phyloP scores from a whole-genome alignment of 2,797 vertebrate species.

The Choloepus didactylus region DNA sequence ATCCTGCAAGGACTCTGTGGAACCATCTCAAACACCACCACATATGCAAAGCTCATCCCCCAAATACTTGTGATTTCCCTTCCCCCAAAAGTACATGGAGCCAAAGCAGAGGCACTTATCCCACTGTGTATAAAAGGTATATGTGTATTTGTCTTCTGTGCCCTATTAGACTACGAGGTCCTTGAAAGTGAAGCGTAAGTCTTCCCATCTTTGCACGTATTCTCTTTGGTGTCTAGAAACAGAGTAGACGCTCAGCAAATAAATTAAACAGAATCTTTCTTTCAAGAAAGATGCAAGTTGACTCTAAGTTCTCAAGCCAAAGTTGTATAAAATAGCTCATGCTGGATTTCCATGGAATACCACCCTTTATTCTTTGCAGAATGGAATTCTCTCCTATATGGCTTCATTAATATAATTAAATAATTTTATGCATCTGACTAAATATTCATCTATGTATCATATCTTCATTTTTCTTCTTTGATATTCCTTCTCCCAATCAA shows the following conservation, averaged over 20 bases:
- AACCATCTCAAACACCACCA: not conserved
- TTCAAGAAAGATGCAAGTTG: not conserved
- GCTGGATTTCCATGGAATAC: not conserved
- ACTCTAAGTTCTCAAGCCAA: not conserved
- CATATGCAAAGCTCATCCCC: not conserved
- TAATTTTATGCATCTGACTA: constrained; percentile 32
- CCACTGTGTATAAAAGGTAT: not conserved
- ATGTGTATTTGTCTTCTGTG: constrained; percentile 6
- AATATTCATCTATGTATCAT: not conserved
- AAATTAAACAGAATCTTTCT: constrained; percentile 31
- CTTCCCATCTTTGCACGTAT: constrained; percentile 25
- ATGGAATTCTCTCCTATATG: not conserved
- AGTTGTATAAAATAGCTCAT: not conserved
- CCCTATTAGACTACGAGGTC: not conserved
- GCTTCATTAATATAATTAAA: constrained; percentile 16
- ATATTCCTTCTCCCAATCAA: not conserved
- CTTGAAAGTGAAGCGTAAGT: not conserved
- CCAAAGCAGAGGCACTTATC: not conserved
- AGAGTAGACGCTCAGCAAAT: constrained; percentile 1
- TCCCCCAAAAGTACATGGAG: not conserved
- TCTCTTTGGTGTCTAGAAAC: not conserved
- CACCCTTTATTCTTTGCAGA: not conserved
- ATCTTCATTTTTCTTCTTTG: constrained; percentile 43
- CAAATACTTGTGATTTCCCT: not conserved
- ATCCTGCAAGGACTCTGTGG: accelerated